Conservation (phyloP, 1,140 invertebrate species). For the Drosophila bifasciata region DNA sequence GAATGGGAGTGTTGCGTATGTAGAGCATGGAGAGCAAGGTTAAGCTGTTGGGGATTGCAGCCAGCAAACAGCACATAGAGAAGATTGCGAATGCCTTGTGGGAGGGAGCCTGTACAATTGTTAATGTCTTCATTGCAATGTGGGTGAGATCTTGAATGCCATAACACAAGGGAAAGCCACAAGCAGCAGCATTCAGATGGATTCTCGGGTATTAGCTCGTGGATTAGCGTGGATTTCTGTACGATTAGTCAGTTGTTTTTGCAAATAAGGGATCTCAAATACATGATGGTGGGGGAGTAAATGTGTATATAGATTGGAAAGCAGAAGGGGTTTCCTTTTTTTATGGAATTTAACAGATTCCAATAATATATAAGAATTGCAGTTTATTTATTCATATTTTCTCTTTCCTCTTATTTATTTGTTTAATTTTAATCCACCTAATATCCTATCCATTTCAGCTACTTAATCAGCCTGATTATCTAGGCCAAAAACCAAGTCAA, state of each 20-base stretch:
- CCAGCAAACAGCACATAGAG: background rate
- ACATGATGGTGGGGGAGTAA: too few species aligned
- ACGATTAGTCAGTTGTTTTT: too few species aligned
- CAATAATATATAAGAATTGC: too few species aligned
- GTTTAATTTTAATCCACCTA: background rate
- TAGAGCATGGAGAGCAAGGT: constrained; percentile 47
- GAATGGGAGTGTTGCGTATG: constrained; percentile 9
- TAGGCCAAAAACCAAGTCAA: constrained; percentile 11
- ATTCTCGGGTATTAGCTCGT: too few species aligned
- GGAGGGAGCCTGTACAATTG: background rate
- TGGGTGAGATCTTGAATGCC: background rate
- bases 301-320: too few species aligned
- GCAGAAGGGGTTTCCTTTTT: too few species aligned
- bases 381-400: too few species aligned
- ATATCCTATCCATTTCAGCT: constrained; percentile 15
- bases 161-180: background rate
- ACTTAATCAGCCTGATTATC: constrained; percentile 33
- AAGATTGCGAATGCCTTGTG: constrained; percentile 22
- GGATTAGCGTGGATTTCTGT: too few species aligned
- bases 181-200: too few species aligned
- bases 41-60: constrained; percentile 35
- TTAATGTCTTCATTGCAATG: constrained; percentile 6
- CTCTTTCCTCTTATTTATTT: too few species aligned
- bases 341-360: too few species aligned
- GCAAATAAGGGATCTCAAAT: too few species aligned